Base-by-base conservation (phyloP, 2,113 vertebrate genomes). In the Gymnarchus niloticus region DNA sequence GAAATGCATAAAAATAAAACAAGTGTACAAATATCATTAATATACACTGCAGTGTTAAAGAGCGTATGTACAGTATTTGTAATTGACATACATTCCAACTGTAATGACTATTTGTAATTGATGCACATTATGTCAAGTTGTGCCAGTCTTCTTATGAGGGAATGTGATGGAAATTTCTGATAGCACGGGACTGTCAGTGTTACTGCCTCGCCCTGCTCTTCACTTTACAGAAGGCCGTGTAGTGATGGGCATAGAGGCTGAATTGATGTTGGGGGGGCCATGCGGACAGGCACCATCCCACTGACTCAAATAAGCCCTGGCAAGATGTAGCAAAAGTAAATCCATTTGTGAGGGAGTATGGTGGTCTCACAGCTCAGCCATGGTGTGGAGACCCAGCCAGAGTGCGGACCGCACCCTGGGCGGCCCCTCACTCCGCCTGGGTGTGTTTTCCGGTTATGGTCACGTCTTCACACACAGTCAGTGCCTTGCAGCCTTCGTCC, bases 281-380 rank as follows among this genome's bases (percentile, higher is more conserved):
- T 81, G 84, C 69, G 56, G 86, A 86, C 84, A 87, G 81, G 82
- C 51, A 69, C 10, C 48, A 28, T 59, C 41, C 19, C 44, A 41
- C 23, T 86, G 86, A 87, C 83, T 85, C 56, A 83, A 88, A 88
- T 85, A 51, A 85, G 48, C 41, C 44, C 83, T 89, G 89, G 88
- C 88, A 87, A 84, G 83, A 44, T 56, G 61, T 61, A 33, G 56
- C 33, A 51, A 54, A 80, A 54, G 25, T 21, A 65, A 65, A 61
- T 48, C 56, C 17, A 28, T 12, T 28, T 4, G 12, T 69, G 33
- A 69, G 28, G 61, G 10, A 37, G 12, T 14, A 37, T 14, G 61
- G 28, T 33, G 61, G 23, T 69, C 25, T 69, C 61, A 69, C 28
- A 17, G 61, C 61, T 33, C 17, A 28, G 59, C 54, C 21, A 19